Percentiles rank a stretch among this genome's conserved stretches.
These are phyloP conservation scores for Diceros bicornis DNA, from an alignment of 2,797 vertebrate genomes.

Conservation along the genomic window DNA sequence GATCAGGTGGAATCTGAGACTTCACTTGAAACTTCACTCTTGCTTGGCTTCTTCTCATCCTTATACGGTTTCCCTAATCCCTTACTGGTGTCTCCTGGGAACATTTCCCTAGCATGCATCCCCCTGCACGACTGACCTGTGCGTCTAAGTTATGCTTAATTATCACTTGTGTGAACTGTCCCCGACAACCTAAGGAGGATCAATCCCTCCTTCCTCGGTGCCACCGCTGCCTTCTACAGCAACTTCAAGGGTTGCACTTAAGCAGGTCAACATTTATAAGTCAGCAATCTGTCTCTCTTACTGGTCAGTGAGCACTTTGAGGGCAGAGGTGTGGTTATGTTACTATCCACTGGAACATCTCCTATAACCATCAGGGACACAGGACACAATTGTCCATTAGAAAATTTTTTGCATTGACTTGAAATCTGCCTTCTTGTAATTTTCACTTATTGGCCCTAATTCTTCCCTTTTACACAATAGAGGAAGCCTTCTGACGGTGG, in stretches of 20 bases:
- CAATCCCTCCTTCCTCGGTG: background rate
- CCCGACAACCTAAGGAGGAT: background rate
- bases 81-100: background rate
- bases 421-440: background rate
- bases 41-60: background rate
- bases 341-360: background rate
- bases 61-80: background rate
- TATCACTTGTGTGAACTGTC: background rate
- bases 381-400: background rate
- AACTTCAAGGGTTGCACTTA: background rate
- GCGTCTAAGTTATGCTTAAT: background rate
- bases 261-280: background rate
- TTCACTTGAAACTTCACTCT: background rate
- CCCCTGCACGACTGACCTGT: background rate
- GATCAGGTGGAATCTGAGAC: background rate
- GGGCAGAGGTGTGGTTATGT: background rate
- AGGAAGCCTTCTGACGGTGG: background rate
- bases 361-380: background rate
- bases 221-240: background rate
- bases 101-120: background rate
- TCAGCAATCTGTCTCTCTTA: background rate
- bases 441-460: background rate
- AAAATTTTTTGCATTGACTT: conserved; percentile 1
- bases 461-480: background rate
- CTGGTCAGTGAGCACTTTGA: background rate